phyloP scores from a whole-genome alignment of 1,140 invertebrate genomes.

The Chelonus insularis region DNA sequence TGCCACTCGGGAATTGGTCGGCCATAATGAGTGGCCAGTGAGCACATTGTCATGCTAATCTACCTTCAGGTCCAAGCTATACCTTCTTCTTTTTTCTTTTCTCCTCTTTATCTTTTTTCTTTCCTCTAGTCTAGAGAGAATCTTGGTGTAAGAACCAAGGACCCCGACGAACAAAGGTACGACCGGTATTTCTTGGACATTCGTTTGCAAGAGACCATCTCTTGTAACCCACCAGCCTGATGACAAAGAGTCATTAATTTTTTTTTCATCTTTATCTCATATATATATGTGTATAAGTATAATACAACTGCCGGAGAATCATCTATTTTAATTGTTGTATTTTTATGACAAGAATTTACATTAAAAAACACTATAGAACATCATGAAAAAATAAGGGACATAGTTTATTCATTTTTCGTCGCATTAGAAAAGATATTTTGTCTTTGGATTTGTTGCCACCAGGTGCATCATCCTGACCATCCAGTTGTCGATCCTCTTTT shows the following conservation, averaged over 20 bases:
- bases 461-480: too few relatives aligned
- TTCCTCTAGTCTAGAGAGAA: conserved; percentile 37
- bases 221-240: conserved; percentile 8
- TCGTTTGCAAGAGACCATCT: not conserved
- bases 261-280: conserved; percentile 22
- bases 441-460: too few relatives aligned
- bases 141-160: conserved; percentile 38
- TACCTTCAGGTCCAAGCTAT: conserved; percentile 34
- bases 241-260: conserved; percentile 29
- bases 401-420: not conserved
- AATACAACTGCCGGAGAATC: conserved; percentile 21
- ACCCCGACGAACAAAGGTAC: conserved; percentile 45
- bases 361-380: conserved; percentile 11
- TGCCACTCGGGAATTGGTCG: conserved; percentile 39
- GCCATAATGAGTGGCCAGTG: conserved; percentile 55
- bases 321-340: conserved; percentile 21
- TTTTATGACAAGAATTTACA: conserved; percentile 7
- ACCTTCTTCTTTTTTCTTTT: conserved; percentile 30
- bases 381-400: not conserved
- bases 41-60: conserved; percentile 57
- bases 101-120: conserved; percentile 31
- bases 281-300: too few relatives aligned
- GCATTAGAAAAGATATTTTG: too few relatives aligned
- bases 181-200: conserved; percentile 35
- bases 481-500: conserved; percentile 23